phyloP scores from a whole-genome alignment of 2,113 vertebrate species.

The Poeciliopsis prolifica region DNA sequence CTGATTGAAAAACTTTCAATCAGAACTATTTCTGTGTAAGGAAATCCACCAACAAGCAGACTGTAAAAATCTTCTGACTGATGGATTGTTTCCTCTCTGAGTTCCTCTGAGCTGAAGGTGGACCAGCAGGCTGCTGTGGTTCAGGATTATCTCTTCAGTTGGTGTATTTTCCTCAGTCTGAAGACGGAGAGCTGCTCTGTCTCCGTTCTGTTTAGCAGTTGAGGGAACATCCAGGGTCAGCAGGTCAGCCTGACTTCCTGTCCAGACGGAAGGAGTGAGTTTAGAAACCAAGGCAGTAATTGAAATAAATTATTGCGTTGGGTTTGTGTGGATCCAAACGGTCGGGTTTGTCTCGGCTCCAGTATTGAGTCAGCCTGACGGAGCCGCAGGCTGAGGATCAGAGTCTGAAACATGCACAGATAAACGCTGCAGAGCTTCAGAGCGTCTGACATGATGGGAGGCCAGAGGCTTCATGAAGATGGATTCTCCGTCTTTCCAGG shows the following conservation, averaged over 20 bases:
- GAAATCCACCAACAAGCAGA: too few species aligned
- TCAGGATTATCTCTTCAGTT: neutral
- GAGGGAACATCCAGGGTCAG: neutral
- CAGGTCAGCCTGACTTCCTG: conserved; percentile 6
- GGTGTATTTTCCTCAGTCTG: neutral
- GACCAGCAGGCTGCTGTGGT: neutral
- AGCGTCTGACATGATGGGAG: conserved; percentile 32
- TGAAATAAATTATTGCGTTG: conserved; percentile 48
- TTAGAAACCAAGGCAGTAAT: conserved; percentile 26
- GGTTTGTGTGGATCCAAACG: conserved; percentile 8
- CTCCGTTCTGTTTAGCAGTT: neutral
- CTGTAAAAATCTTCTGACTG: too few species aligned
- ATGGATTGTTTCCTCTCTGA: neutral
- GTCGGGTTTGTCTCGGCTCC: conserved; percentile 17
- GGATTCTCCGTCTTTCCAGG: neutral
- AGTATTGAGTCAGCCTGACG: conserved; percentile 10
- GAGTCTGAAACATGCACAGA: conserved; percentile 4
- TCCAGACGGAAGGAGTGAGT: neutral
- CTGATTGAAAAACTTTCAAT: too few species aligned
- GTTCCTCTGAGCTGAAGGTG: neutral
- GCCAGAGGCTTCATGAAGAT: conserved; percentile 25
- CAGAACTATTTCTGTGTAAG: too few species aligned
- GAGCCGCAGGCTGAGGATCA: conserved; percentile 4
- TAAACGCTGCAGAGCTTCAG: neutral
- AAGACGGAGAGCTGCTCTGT: too few species aligned